A percentile compares a stretch with the other conserved stretches of the same genome.
phyloP scores from a whole-genome alignment of 1,140 invertebrate species.

The Drosophila gunungcola region DNA sequence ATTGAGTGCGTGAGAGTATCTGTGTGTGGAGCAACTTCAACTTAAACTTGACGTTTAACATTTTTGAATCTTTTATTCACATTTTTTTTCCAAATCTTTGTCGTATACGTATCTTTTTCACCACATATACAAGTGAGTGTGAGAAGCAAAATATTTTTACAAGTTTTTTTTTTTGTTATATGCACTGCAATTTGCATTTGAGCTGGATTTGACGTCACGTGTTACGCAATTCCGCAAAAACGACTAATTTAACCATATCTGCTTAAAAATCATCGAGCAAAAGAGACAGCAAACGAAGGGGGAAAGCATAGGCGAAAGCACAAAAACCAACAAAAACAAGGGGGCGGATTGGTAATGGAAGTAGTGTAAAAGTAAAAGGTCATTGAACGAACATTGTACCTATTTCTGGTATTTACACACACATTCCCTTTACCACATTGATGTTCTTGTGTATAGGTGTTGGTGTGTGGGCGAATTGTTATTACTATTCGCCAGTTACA shows the following conservation, averaged over 20 bases:
- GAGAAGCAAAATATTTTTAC: background rate
- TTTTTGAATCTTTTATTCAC: slow-evolving; percentile 21
- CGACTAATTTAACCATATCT: slow-evolving; percentile 75
- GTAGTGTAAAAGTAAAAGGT: slow-evolving; percentile 80
- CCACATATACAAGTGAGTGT: background rate
- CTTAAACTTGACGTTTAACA: slow-evolving; percentile 51
- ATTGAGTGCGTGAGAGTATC: slow-evolving; percentile 19
- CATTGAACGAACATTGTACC: slow-evolving; percentile 80
- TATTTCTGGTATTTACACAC: slow-evolving; percentile 67
- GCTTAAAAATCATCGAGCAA: slow-evolving; percentile 20
- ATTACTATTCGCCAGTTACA: slow-evolving; percentile 58
- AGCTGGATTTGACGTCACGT: slow-evolving; percentile 59
- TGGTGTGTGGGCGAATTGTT: slow-evolving; percentile 44
- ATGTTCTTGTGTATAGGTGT: slow-evolving; percentile 8
- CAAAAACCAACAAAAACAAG: slow-evolving; percentile 6
- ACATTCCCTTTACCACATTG: slow-evolving; percentile 21
- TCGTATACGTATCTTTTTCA: background rate
- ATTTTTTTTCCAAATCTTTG: slow-evolving; percentile 9
- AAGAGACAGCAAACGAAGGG: slow-evolving; percentile 16
- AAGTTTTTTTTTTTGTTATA: background rate
- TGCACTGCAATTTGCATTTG: slow-evolving; percentile 28
- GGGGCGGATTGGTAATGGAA: slow-evolving; percentile 43
- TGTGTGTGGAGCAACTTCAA: slow-evolving; percentile 49
- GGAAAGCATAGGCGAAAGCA: slow-evolving; percentile 17
- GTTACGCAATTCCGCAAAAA: slow-evolving; percentile 65